Percentiles rank a stretch among this genome's conserved stretches.
Evolutionary conservation across 2,113 vertebrate species (phyloP).

Genomic region (Gnathonemus echidnorhynchus): DNA sequence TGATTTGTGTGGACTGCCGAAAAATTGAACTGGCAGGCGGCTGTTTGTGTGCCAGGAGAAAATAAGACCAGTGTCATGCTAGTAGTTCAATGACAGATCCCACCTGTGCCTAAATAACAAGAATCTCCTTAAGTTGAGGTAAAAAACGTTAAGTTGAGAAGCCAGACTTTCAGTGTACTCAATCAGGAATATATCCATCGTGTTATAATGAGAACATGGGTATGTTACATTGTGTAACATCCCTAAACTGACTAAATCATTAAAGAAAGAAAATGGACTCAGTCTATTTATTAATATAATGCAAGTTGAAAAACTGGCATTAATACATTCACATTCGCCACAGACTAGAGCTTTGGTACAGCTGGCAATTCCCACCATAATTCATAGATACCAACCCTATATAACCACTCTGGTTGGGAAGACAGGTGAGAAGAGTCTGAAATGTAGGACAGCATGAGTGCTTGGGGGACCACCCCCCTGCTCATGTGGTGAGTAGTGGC

Average conservation of each 20-base stretch:
- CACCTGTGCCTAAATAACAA: not conserved
- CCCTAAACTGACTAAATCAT: not conserved
- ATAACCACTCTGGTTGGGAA: not conserved
- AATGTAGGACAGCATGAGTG: not conserved
- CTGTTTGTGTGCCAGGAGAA: not conserved
- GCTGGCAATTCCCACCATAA: not conserved
- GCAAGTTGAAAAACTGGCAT: not conserved
- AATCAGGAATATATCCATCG: not conserved
- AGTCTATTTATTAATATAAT: not conserved
- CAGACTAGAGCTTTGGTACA: not conserved
- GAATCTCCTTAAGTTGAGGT: not conserved
- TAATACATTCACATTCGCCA: not conserved
- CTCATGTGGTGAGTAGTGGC: not conserved
- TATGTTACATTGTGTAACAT: not conserved
- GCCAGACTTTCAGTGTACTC: not conserved
- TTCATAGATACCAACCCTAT: not conserved
- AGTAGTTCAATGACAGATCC: not conserved
- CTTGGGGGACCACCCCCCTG: not conserved
- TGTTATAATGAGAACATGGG: not conserved
- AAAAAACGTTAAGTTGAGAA: not conserved
- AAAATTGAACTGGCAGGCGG: slow-evolving; percentile 27
- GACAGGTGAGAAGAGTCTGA: not conserved
- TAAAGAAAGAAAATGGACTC: not conserved
- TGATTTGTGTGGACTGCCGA: slow-evolving; percentile 56
- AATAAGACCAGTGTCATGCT: not conserved